Evolutionary conservation across 1,140 invertebrate genomes (phyloP).

Genomic region (Pectinophora gossypiella): DNA sequence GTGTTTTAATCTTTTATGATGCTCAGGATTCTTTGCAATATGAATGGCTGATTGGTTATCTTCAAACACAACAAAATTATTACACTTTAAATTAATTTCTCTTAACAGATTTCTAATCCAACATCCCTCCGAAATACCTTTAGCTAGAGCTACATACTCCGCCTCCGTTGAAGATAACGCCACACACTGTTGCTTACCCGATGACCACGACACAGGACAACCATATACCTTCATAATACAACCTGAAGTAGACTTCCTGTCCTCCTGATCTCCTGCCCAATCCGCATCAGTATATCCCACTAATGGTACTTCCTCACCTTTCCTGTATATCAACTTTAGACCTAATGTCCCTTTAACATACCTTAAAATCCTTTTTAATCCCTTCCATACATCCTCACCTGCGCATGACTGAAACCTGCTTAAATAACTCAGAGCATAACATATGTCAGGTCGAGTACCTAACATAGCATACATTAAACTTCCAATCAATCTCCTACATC

Average conservation of each 20-base stretch:
- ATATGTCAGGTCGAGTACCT: constrained; percentile 34
- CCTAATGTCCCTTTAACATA: constrained; percentile 35
- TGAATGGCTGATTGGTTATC: background rate
- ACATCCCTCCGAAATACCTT: constrained; percentile 15
- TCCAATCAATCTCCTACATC: constrained; percentile 27
- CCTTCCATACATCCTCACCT: constrained; percentile 24
- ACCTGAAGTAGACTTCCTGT: constrained; percentile 41
- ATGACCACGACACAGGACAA: constrained; percentile 34
- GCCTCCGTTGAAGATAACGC: constrained; percentile 42
- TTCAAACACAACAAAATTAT: background rate
- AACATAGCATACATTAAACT: constrained; percentile 35
- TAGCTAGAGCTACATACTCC: constrained; percentile 41
- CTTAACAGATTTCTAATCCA: constrained; percentile 16
- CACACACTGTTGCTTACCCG: constrained; percentile 37
- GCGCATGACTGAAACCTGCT: constrained; percentile 32
- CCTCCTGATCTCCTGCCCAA: constrained; percentile 33
- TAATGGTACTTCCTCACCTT: constrained; percentile 1
- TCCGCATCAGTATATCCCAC: constrained; percentile 33
- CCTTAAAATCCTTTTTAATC: constrained; percentile 31
- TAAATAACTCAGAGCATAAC: constrained; percentile 26
- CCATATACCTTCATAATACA: constrained; percentile 29
- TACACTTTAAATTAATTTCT: background rate
- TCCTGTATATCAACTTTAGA: constrained; percentile 14
- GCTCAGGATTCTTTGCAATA: background rate
- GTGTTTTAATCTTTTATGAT: background rate